These are phyloP conservation scores for Heptranchias perlo DNA, from an alignment of 2,113 vertebrate genomes.

Conservation along the genomic window DNA sequence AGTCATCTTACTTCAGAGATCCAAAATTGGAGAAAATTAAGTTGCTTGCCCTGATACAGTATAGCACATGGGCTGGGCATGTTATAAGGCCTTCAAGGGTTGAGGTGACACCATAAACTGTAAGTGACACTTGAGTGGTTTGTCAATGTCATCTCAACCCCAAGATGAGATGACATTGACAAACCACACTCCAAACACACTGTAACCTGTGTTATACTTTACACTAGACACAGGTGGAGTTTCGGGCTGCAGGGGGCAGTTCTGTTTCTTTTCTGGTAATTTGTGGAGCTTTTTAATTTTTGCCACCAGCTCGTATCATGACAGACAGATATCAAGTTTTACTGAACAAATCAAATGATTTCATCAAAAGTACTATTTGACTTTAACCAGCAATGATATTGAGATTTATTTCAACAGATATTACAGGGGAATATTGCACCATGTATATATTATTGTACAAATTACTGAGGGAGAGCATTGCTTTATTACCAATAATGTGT, in stretches of 20 bases:
- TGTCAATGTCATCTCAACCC: neutral
- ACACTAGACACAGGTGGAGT: neutral
- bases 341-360: neutral
- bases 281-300: neutral
- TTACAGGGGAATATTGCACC: neutral
- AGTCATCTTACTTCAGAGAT: neutral
- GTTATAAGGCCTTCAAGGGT: neutral
- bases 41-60: neutral
- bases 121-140: neutral
- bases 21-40: neutral
- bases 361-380: neutral
- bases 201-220: neutral
- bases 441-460: slow-evolving; percentile 1
- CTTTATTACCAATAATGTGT: neutral
- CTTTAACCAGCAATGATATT: neutral
- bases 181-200: neutral
- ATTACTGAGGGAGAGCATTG: neutral
- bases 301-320: neutral
- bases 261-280: neutral
- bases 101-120: neutral
- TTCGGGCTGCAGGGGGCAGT: neutral
- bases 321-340: neutral
- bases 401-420: neutral
- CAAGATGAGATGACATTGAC: neutral
- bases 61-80: no score